Base-by-base conservation (phyloP, 2,113 vertebrate species). In the Microtus montanus region DNA sequence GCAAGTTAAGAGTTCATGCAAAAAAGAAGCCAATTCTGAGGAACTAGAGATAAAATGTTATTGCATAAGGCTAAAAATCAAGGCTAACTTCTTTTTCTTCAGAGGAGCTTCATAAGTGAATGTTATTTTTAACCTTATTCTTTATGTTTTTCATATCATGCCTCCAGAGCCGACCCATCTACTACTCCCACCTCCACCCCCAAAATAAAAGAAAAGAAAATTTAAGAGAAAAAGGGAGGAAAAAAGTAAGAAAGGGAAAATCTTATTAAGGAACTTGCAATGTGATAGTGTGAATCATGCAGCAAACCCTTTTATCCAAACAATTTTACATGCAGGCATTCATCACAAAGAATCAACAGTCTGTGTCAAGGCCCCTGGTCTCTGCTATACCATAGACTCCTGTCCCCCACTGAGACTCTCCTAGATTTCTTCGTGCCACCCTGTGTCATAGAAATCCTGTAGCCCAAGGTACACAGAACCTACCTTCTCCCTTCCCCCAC, bases 1-100 rank as follows among this genome's bases (percentile, higher is more conserved):
- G 22, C 13, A 28, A 89, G 35, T 30, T 66, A 8, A 30, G 19
- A 30, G n/a, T 77, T 24, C 0, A 35, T 5, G 5, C 12, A 61
- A 26, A 35, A 79, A 79, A 82, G 22, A 8, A 61, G 6, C 54
- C n/a, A 28, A 41, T 61, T 83, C 24, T 22, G 15, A 74, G 14
- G 1, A 26, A 6, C 17, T 52, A n/a, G 3, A 35, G 2, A 1
- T 7, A 7, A 89, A 19, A 1, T 3, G 8, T 2, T 19, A 20
- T 58, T 58, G 19, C 58, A 58, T 90, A 22, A n/a, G 8, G 0
- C 0, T 41, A 13, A 80, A 82, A 66, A 22, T 41, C 35, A 90
- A 54, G 26, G 22, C 77, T 54, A 49, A 61, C 28, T 47, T 58
- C 49, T 26, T 30, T 80, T 14, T 70, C 33, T 22, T 28, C 64